These are phyloP conservation scores for Cantharis rustica DNA, from an alignment of 2,888 invertebrate genomes.

Conservation along the genomic window DNA sequence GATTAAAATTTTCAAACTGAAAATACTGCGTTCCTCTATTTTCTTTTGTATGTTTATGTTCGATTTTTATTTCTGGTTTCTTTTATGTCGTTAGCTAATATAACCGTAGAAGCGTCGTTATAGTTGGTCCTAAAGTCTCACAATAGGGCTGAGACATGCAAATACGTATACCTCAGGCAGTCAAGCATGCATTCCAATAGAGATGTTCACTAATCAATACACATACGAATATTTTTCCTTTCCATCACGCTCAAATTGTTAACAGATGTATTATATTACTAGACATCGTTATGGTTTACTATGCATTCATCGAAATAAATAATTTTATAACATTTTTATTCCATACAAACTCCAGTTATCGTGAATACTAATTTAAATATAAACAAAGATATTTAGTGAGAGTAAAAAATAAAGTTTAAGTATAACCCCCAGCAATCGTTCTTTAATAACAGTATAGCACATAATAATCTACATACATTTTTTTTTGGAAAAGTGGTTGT, in stretches of 20 bases:
- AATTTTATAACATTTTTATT: not conserved
- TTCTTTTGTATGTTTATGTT: conserved; percentile 39
- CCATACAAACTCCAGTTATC: not conserved
- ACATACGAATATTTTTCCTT: conserved; percentile 37
- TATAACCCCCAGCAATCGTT: conserved; percentile 21
- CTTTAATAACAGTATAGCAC: conserved; percentile 26
- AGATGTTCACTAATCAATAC: conserved; percentile 46
- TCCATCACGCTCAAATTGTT: conserved; percentile 33
- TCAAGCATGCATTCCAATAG: conserved; percentile 45
- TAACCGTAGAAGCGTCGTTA: conserved; percentile 42
- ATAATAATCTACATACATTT: conserved; percentile 26
- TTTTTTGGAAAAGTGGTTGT: conserved; percentile 27
- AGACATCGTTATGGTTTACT: conserved; percentile 32
- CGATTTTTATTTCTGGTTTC: conserved; percentile 48
- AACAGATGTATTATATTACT: conserved; percentile 38
- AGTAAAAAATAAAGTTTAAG: conserved; percentile 13
- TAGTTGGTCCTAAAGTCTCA: conserved; percentile 36
- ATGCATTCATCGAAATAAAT: not conserved
- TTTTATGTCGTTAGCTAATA: conserved; percentile 49
- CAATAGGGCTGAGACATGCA: conserved; percentile 46
- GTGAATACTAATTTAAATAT: not conserved
- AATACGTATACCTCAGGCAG: conserved; percentile 43
- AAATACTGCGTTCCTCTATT: conserved; percentile 46
- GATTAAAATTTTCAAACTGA: conserved; percentile 47
- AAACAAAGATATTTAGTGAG: not conserved